These are phyloP conservation scores for Apamea sordens DNA, from an alignment of 2,888 invertebrate species.

Conservation along the genomic window DNA sequence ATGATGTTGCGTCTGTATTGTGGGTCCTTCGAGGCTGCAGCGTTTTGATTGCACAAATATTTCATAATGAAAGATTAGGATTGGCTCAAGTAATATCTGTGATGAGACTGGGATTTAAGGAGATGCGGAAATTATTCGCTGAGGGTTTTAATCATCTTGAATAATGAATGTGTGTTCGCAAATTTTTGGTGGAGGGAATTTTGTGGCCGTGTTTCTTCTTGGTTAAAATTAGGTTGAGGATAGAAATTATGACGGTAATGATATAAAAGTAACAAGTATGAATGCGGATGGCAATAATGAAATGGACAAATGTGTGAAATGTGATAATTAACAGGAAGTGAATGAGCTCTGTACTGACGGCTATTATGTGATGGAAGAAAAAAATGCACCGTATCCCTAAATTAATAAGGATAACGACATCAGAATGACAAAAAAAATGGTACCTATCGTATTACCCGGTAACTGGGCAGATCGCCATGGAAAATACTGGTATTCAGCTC, in stretches of 20 bases:
- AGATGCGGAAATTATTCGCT: conserved; percentile 45
- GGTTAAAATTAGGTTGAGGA: conserved; percentile 12
- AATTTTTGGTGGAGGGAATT: conserved; percentile 16
- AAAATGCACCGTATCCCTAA: too few relatives aligned
- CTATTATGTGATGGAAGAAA: neutral
- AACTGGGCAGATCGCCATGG: too few relatives aligned
- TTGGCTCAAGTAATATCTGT: conserved; percentile 49
- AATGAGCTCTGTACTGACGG: neutral
- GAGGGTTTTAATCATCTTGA: conserved; percentile 47
- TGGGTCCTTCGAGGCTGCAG: conserved; percentile 52
- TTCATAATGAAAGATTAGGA: conserved; percentile 53
- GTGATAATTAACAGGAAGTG: neutral
- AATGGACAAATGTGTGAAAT: neutral
- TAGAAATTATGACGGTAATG: neutral
- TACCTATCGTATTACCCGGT: too few relatives aligned
- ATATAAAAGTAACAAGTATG: neutral
- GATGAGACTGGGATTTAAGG: conserved; percentile 50
- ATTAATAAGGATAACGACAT: too few relatives aligned
- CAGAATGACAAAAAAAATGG: neutral
- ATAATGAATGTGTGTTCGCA: conserved; percentile 37
- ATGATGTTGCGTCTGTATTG: conserved; percentile 75
- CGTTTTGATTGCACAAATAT: conserved; percentile 63
- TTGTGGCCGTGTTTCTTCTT: conserved; percentile 9
- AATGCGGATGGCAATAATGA: neutral
- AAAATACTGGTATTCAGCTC: too few relatives aligned